A percentile compares a stretch with the other conserved stretches of the same genome.
These are phyloP conservation scores for Notocelia uddmanniana DNA, from an alignment of 2,888 invertebrate genomes.

Conservation along the genomic window DNA sequence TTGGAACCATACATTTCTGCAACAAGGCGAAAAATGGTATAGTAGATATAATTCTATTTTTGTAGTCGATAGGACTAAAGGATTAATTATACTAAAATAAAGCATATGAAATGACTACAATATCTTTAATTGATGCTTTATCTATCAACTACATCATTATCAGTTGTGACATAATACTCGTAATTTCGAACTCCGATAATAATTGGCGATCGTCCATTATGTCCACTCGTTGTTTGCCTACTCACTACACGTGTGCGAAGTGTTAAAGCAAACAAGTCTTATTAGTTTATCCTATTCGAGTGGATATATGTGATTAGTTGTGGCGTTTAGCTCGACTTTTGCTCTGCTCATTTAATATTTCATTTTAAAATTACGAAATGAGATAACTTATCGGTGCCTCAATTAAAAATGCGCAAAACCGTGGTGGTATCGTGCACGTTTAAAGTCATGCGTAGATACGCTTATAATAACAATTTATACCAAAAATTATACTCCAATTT, in stretches of 20 bases:
- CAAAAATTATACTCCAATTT: too few species aligned
- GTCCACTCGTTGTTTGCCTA: slow-evolving; percentile 11
- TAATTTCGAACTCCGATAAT: slow-evolving; percentile 19
- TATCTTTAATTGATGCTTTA: neutral
- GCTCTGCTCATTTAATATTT: neutral
- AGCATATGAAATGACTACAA: neutral
- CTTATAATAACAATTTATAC: too few species aligned
- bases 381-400: too few species aligned
- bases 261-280: slow-evolving; percentile 30
- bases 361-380: neutral
- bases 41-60: too few species aligned
- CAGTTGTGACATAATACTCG: neutral
- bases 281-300: slow-evolving; percentile 18
- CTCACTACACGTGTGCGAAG: slow-evolving; percentile 12
- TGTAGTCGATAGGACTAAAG: too few species aligned
- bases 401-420: too few species aligned
- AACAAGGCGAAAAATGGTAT: too few species aligned
- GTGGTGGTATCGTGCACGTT: too few species aligned
- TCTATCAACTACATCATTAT: slow-evolving; percentile 4
- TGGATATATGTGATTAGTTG: slow-evolving; percentile 4
- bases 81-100: too few species aligned
- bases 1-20: too few species aligned
- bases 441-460: too few species aligned
- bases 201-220: slow-evolving; percentile 3
- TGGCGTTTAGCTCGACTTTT: neutral